Evolutionary conservation across 2,888 invertebrate species (phyloP).

Genomic region (Dysmachus trigonus): DNA sequence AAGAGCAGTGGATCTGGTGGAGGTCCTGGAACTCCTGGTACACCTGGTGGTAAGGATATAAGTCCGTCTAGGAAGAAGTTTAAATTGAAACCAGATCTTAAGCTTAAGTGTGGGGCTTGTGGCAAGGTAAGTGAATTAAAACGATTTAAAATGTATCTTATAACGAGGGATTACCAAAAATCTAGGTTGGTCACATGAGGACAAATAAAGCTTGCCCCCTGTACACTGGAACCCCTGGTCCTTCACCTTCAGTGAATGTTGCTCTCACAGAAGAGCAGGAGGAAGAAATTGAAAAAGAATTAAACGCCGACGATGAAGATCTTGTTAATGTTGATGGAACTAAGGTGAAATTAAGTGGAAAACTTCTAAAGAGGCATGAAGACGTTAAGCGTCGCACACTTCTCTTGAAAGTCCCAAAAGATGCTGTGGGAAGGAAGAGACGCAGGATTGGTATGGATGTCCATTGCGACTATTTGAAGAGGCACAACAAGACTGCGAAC

Average conservation of each 20-base stretch:
- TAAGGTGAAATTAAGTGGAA: constrained; percentile 89
- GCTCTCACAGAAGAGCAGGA: constrained; percentile 86
- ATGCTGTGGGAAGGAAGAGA: constrained; percentile 73
- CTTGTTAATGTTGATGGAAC: constrained; percentile 94
- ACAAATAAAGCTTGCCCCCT: constrained; percentile 98
- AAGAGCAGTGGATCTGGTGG: constrained; percentile 56
- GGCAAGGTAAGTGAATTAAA: constrained; percentile 68
- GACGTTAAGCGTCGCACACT: constrained; percentile 85
- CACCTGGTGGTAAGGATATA: constrained; percentile 64
- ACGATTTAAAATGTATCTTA: neutral
- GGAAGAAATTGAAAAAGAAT: constrained; percentile 79
- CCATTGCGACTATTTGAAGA: constrained; percentile 90
- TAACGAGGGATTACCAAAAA: neutral
- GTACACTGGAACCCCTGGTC: constrained; percentile 76
- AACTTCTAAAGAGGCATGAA: constrained; percentile 86
- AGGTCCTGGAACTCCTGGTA: constrained; percentile 54
- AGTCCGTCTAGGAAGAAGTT: constrained; percentile 80
- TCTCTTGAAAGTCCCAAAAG: constrained; percentile 81
- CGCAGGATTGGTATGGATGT: constrained; percentile 73
- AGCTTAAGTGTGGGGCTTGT: constrained; percentile 96
- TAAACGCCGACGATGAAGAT: constrained; percentile 83
- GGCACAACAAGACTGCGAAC: constrained; percentile 84
- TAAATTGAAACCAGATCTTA: constrained; percentile 87
- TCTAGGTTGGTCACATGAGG: constrained; percentile 66
- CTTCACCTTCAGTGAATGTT: constrained; percentile 72